Percentiles rank a stretch among this genome's conserved stretches.
These are phyloP conservation scores for Entomobrya proxima DNA, from an alignment of 2,888 invertebrate genomes.

Conservation along the genomic window DNA sequence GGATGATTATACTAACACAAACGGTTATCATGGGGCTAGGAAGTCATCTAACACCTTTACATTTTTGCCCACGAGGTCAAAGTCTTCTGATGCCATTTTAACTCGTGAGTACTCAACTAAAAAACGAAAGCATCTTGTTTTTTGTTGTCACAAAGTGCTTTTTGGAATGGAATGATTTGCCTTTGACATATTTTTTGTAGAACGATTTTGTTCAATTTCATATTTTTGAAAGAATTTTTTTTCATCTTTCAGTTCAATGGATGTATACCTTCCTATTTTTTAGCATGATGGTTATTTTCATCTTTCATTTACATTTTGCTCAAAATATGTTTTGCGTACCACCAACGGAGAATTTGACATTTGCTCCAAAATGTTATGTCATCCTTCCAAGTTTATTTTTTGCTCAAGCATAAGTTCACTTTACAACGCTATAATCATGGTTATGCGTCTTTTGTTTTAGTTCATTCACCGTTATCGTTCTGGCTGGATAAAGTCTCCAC, in stretches of 20 bases:
- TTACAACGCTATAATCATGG: background rate
- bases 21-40: slow-evolving; percentile 26
- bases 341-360: no score
- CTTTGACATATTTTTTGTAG: background rate
- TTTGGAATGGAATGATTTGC: background rate
- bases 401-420: background rate
- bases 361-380: no score
- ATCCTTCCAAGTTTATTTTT: background rate
- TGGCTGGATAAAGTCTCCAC: background rate
- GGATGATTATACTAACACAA: background rate
- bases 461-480: background rate
- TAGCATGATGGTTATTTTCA: no score
- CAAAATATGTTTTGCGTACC: no score
- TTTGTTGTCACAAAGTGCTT: background rate
- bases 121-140: background rate
- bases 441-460: background rate
- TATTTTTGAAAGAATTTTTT: no score
- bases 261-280: no score
- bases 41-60: slow-evolving; percentile 20
- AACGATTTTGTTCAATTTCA: background rate
- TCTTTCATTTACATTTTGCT: no score
- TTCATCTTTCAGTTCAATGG: no score
- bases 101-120: slow-evolving; percentile 35
- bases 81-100: slow-evolving; percentile 53
- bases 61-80: slow-evolving; percentile 51